Evolutionary conservation across 2,797 vertebrate genomes (phyloP).

Genomic region (Centroberyx gerrardi): DNA sequence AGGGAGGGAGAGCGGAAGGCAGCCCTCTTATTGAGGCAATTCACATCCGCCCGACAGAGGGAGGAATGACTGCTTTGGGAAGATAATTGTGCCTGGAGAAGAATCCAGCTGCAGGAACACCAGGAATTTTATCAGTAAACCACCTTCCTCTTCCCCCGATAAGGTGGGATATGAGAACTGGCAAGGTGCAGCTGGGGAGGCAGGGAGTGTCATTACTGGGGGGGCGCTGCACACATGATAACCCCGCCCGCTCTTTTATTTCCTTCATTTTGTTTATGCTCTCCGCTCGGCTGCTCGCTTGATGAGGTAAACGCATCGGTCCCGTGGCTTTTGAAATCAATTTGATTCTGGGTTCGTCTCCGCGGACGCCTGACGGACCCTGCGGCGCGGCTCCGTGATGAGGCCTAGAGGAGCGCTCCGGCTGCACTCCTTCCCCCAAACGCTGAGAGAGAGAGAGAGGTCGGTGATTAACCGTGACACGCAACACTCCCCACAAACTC

Average conservation of each 20-base stretch:
- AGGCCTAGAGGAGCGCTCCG: constrained; percentile 34
- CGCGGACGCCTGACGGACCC: constrained; percentile 61
- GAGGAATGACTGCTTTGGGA: constrained; percentile 72
- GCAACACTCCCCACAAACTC: constrained; percentile 53
- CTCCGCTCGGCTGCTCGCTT: constrained; percentile 70
- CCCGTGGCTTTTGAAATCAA: constrained; percentile 75
- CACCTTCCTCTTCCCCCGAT: constrained; percentile 59
- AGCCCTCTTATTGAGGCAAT: constrained; percentile 64
- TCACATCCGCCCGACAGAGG: constrained; percentile 62
- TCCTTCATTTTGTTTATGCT: constrained; percentile 75
- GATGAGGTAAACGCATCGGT: constrained; percentile 74
- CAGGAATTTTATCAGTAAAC: constrained; percentile 75
- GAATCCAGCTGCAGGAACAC: constrained; percentile 66
- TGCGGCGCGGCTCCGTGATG: constrained; percentile 42
- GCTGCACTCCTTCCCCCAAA: constrained; percentile 53
- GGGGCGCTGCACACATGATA: constrained; percentile 65
- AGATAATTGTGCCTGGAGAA: constrained; percentile 80
- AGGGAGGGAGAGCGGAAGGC: constrained; percentile 30
- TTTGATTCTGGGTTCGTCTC: constrained; percentile 67
- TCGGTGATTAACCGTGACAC: constrained; percentile 66
- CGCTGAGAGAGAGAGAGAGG: constrained; percentile 34
- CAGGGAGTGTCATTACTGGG: constrained; percentile 71
- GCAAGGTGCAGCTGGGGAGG: constrained; percentile 73
- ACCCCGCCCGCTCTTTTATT: constrained; percentile 64
- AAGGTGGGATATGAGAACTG: constrained; percentile 71